These are phyloP conservation scores for Amblyteles armatorius DNA, from an alignment of 2,888 invertebrate species.

Conservation along the genomic window DNA sequence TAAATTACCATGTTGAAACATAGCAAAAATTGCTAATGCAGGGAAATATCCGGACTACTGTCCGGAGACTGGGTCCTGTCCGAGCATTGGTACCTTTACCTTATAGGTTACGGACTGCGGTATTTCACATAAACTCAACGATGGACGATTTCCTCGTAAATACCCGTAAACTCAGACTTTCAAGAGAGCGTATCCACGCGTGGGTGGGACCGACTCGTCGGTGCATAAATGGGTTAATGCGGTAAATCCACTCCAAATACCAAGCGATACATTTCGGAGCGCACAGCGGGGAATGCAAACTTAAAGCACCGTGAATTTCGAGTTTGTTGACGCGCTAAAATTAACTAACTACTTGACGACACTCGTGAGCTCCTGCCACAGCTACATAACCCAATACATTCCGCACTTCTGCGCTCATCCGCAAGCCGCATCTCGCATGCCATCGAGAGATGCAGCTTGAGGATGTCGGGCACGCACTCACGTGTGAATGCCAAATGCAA, in stretches of 20 bases:
- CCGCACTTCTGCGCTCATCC: slow-evolving; percentile 46
- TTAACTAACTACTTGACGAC: slow-evolving; percentile 69
- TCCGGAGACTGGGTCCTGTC: too few relatives aligned
- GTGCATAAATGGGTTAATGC: slow-evolving; percentile 6
- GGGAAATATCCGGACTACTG: too few relatives aligned
- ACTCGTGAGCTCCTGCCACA: neutral
- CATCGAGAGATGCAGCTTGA: slow-evolving; percentile 72
- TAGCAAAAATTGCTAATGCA: too few relatives aligned
- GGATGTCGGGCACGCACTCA: slow-evolving; percentile 12
- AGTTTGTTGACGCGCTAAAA: slow-evolving; percentile 78
- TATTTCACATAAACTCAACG: too few relatives aligned
- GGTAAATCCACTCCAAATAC: neutral
- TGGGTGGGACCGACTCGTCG: neutral
- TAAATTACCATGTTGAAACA: too few relatives aligned
- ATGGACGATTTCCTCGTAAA: neutral
- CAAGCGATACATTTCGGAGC: neutral
- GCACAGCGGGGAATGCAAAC: neutral
- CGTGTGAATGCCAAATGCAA: neutral
- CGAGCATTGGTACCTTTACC: too few relatives aligned
- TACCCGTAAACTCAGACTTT: neutral
- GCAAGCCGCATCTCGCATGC: slow-evolving; percentile 78
- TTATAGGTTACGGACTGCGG: too few relatives aligned
- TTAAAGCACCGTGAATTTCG: slow-evolving; percentile 71
- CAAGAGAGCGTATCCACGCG: neutral
- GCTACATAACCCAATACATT: neutral